These are phyloP conservation scores for Zeuzera pyrina DNA, from an alignment of 2,888 invertebrate genomes.

Conservation along the genomic window DNA sequence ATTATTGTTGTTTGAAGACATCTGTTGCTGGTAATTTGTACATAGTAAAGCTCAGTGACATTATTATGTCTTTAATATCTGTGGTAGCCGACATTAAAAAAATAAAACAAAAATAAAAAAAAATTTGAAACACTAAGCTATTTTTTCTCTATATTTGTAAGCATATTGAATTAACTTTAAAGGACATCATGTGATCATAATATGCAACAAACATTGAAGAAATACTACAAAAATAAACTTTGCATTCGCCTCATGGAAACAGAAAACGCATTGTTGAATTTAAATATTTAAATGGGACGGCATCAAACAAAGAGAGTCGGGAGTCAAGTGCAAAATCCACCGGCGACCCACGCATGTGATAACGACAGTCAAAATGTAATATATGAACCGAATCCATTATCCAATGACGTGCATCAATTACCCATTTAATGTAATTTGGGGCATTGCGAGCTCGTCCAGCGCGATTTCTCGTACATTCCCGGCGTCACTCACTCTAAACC, in stretches of 20 bases:
- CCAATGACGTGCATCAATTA: slow-evolving; percentile 71
- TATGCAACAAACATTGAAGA: slow-evolving; percentile 19
- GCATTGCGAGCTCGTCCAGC: slow-evolving; percentile 57
- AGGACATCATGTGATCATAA: no score
- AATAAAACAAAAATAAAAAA: no score
- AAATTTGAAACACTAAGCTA: no score
- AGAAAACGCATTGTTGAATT: slow-evolving; percentile 50
- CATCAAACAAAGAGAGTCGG: slow-evolving; percentile 48
- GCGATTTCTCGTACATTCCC: slow-evolving; percentile 55
- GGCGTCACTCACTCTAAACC: slow-evolving; percentile 64
- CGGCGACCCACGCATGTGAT: slow-evolving; percentile 48
- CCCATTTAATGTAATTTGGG: slow-evolving; percentile 72
- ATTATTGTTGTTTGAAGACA: no score
- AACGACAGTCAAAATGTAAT: slow-evolving; percentile 51
- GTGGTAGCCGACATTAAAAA: no score
- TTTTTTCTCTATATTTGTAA: no score
- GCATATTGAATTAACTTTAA: no score
- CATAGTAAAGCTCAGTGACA: no score
- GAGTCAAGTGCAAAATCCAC: slow-evolving; percentile 62
- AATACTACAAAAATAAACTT: slow-evolving; percentile 33
- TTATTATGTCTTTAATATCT: no score
- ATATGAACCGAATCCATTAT: slow-evolving; percentile 67
- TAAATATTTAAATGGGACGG: slow-evolving; percentile 50
- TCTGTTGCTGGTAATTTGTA: no score
- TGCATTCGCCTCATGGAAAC: slow-evolving; percentile 53